Conservation (phyloP, 1,140 invertebrate species). For the Piezodorus guildinii region DNA sequence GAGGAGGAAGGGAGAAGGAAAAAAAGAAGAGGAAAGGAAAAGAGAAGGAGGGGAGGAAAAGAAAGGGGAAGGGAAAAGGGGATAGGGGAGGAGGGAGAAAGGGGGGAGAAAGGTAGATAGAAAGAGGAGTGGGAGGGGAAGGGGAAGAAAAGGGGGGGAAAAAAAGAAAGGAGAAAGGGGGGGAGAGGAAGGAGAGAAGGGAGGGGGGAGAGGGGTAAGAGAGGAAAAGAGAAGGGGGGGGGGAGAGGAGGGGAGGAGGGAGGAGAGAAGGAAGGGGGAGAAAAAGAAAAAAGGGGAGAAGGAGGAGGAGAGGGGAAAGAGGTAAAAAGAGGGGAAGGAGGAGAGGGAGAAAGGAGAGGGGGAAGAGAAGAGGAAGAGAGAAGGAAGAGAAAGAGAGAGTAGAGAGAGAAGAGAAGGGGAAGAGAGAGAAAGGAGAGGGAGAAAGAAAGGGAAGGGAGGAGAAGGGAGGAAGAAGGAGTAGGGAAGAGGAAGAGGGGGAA, state of each 20-base stretch:
- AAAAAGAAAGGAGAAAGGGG: slow-evolving; percentile 2
- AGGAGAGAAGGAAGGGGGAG: not conserved
- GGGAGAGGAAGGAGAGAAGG: not conserved
- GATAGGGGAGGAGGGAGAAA: not conserved
- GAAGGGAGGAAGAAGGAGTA: not conserved
- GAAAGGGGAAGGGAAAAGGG: slow-evolving; percentile 4
- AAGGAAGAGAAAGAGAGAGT: too few species aligned
- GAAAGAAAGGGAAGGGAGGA: not conserved
- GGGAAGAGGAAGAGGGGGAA: not conserved
- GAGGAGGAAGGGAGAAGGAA: too few species aligned
- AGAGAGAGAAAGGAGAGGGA: not conserved
- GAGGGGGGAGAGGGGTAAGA: not conserved
- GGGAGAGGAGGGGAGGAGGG: not conserved
- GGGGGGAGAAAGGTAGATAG: slow-evolving; percentile 9
- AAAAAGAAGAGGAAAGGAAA: too few species aligned
- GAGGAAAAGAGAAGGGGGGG: too few species aligned
- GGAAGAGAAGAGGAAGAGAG: not conserved
- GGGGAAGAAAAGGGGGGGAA: slow-evolving; percentile 7
- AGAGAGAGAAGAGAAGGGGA: not conserved
- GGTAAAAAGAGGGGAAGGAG: not conserved
- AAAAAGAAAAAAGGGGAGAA: not conserved
- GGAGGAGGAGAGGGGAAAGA: not conserved
- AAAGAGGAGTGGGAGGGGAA: slow-evolving; percentile 9
- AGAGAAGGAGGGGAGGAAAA: too few species aligned
- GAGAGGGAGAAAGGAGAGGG: not conserved